A percentile compares a stretch with the other conserved stretches of the same genome.
Conservation (phyloP, 2,888 invertebrate species). For the Netelia fuscicornis region DNA sequence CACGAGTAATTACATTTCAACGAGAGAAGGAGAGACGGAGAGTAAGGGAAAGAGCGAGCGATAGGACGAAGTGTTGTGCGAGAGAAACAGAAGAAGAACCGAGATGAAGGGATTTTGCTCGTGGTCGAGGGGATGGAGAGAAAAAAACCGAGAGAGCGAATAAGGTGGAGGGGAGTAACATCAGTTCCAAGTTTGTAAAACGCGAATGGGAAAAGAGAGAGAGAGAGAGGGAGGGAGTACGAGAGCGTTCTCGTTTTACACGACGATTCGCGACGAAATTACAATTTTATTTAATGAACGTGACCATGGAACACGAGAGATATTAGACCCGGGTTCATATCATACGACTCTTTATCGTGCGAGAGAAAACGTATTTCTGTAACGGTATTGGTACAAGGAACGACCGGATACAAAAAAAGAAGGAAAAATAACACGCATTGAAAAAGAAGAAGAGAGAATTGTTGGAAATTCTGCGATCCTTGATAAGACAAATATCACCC, state of each 20-base stretch:
- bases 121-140: neutral
- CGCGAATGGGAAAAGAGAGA: neutral
- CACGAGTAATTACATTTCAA: conserved; percentile 59
- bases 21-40: neutral
- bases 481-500: too few species aligned
- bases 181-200: conserved; percentile 44
- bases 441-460: too few species aligned
- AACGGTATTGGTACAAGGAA: neutral
- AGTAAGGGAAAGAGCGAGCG: neutral
- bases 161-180: conserved; percentile 17
- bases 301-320: conserved; percentile 27
- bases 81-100: neutral
- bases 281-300: conserved; percentile 62
- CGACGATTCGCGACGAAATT: conserved; percentile 58
- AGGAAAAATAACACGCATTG: conserved; percentile 1
- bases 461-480: too few species aligned
- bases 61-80: neutral
- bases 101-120: neutral
- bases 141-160: neutral
- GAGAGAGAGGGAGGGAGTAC: neutral
- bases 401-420: neutral
- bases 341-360: conserved; percentile 4
- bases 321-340: conserved; percentile 33
- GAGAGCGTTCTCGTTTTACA: conserved; percentile 40
- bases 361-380: conserved; percentile 7